Base-by-base conservation (phyloP, 1,140 invertebrate genomes). In the Achatina immaculata region DNA sequence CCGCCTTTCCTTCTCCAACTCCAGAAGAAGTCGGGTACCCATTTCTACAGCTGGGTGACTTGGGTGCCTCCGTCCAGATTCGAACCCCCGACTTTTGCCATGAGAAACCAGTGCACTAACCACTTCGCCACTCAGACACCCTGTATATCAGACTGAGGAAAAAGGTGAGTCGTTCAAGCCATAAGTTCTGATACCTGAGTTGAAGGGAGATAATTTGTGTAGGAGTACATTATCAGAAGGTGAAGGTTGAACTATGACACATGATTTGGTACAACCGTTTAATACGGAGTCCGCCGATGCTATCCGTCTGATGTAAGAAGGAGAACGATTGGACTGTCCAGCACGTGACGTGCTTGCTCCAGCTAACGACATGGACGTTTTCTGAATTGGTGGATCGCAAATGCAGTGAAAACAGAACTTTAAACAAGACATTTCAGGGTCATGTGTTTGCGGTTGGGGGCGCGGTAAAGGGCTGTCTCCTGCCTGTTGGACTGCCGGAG, bases 391-490 rank as follows among this genome's bases (percentile, higher is more conserved):
- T 0, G 86, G 85, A 40, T 88, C 85, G 74, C 86, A 89, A 66
- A 89, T 48, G 81, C 88, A 89, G 72, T 86, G 86, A 48, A 83
- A 85, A 80, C 88, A 89, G 81, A 89, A 89, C 0, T 55, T 66
- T 81, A 83, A 84, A 71, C 85, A 89, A 19, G 86, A 81, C 75
- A 55, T 36, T 45, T 75, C 80, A 11, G 1, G 6, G 34, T 38
- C 48, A 19, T 2, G 1, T 11, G 28, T 65, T 62, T 40, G 48
- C 14, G 42, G 7, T 36, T 34, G 58, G 16, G 71, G 62, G 58
- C 77, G 40, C 31, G 78, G 76, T 24, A 66, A n/a, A 21, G 62
- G 16, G n/a, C 45, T 76, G 72, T 55, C 48, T 19, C 34, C 6
- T 19, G 43, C 24, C 34, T 42, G 31, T 6, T 14, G 38, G 6